A percentile compares a stretch with the other conserved stretches of the same genome.
Conservation (phyloP, 2,888 invertebrate genomes). For the Xestobium rufovillosum region DNA sequence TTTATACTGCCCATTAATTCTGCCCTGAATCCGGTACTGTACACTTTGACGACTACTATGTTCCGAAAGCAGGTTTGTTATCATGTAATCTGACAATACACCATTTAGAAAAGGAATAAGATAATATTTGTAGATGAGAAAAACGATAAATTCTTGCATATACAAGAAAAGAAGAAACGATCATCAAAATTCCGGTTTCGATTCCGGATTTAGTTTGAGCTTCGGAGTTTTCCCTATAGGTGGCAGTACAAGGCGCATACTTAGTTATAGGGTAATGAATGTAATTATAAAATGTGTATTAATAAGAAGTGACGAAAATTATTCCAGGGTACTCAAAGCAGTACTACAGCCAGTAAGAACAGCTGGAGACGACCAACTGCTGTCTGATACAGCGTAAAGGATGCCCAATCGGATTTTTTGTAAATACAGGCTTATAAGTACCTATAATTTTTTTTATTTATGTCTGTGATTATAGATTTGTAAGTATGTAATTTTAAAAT, state of each 20-base stretch:
- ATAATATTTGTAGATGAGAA: conserved; percentile 30
- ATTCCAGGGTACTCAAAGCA: conserved; percentile 37
- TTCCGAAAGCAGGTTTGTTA: conserved; percentile 50
- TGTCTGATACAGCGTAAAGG: conserved; percentile 33
- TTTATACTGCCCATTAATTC: conserved; percentile 55
- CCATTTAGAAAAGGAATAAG: conserved; percentile 3
- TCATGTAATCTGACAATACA: neutral
- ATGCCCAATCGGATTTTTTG: too few relatives aligned
- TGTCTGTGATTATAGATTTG: too few relatives aligned
- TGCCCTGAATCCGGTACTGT: conserved; percentile 54
- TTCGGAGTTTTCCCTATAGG: conserved; percentile 41
- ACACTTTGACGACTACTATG: conserved; percentile 53
- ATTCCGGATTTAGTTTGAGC: conserved; percentile 45
- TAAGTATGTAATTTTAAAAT: too few relatives aligned
- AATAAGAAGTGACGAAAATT: conserved; percentile 10
- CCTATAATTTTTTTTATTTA: too few relatives aligned
- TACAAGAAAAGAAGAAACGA: conserved; percentile 29
- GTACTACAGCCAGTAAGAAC: conserved; percentile 34
- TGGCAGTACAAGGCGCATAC: conserved; percentile 36
- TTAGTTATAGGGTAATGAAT: conserved; percentile 37
- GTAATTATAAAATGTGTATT: neutral
- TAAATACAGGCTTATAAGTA: too few relatives aligned
- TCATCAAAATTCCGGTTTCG: conserved; percentile 40
- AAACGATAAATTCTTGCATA: conserved; percentile 34
- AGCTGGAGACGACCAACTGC: conserved; percentile 34